Evolutionary conservation across 2,888 invertebrate genomes (phyloP).

Genomic region (Tridacna gigas): DNA sequence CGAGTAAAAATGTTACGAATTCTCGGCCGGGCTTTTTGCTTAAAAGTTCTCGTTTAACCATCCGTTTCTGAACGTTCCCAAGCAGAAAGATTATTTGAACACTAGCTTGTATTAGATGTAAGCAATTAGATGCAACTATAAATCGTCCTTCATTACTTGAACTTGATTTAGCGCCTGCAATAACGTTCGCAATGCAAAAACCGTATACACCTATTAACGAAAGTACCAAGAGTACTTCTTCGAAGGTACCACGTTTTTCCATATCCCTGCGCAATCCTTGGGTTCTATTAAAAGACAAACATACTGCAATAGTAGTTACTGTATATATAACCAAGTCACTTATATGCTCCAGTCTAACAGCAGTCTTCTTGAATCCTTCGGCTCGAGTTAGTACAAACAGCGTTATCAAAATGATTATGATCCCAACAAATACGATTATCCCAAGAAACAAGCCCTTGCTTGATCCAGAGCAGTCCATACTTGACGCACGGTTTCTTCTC

Average conservation of each 20-base stretch:
- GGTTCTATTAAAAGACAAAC: conserved; percentile 93
- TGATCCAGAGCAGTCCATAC: conserved; percentile 94
- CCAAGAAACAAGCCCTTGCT: conserved; percentile 94
- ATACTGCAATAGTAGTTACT: conserved; percentile 93
- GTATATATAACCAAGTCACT: conserved; percentile 95
- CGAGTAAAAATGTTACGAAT: conserved; percentile 96
- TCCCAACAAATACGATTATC: conserved; percentile 87
- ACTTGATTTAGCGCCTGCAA: conserved; percentile 93
- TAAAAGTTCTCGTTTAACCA: conserved; percentile 96
- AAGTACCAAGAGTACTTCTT: conserved; percentile 90
- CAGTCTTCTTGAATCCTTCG: conserved; percentile 91
- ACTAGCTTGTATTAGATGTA: conserved; percentile 96
- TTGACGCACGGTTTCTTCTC: conserved; percentile 32
- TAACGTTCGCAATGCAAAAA: conserved; percentile 96
- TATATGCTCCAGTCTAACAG: conserved; percentile 96
- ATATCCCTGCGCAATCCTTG: conserved; percentile 86
- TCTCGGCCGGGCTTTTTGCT: conserved; percentile 97
- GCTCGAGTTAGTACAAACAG: conserved; percentile 94
- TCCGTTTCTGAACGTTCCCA: conserved; percentile 95
- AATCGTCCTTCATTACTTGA: conserved; percentile 92
- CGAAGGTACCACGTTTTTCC: conserved; percentile 66
- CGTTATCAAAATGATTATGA: conserved; percentile 91
- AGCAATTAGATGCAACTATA: conserved; percentile 94
- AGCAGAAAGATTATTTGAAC: conserved; percentile 96
- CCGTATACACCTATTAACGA: conserved; percentile 96